Percentiles rank a stretch among this genome's conserved stretches.
These are phyloP conservation scores for Chionomys nivalis DNA, from an alignment of 2,113 vertebrate genomes.

Conservation along the genomic window DNA sequence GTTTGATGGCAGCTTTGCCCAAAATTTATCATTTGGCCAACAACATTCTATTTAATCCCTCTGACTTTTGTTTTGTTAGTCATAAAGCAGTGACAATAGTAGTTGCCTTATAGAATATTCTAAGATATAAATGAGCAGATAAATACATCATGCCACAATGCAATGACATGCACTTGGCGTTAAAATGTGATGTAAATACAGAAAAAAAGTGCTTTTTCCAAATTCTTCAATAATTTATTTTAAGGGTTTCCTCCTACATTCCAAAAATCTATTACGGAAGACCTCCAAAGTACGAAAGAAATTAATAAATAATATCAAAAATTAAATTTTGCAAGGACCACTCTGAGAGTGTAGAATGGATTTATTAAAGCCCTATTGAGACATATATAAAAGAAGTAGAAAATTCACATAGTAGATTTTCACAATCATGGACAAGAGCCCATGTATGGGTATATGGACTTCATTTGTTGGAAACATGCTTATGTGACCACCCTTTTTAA, in stretches of 20 bases:
- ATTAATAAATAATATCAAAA: constrained; percentile 42
- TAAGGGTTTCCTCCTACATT: not conserved
- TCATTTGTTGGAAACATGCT: not conserved
- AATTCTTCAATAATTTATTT: not conserved
- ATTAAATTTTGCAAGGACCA: not conserved
- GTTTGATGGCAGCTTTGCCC: not conserved
- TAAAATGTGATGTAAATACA: not conserved
- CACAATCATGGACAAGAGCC: not conserved
- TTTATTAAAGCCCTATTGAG: not conserved
- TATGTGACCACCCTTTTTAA: not conserved
- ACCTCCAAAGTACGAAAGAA: not conserved
- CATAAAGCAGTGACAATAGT: not conserved
- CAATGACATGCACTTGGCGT: not conserved
- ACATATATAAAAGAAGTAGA: not conserved
- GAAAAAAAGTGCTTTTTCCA: not conserved
- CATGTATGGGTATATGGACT: not conserved
- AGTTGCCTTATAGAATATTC: not conserved
- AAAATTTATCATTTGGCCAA: not conserved
- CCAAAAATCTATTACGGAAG: not conserved
- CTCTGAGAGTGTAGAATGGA: not conserved
- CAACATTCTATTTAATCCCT: not conserved
- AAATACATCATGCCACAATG: not conserved
- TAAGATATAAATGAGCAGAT: not conserved
- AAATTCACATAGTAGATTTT: not conserved
- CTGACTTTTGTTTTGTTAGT: not conserved